These are phyloP conservation scores for Gambelia wislizenii DNA, from an alignment of 2,797 vertebrate species.

Conservation along the genomic window DNA sequence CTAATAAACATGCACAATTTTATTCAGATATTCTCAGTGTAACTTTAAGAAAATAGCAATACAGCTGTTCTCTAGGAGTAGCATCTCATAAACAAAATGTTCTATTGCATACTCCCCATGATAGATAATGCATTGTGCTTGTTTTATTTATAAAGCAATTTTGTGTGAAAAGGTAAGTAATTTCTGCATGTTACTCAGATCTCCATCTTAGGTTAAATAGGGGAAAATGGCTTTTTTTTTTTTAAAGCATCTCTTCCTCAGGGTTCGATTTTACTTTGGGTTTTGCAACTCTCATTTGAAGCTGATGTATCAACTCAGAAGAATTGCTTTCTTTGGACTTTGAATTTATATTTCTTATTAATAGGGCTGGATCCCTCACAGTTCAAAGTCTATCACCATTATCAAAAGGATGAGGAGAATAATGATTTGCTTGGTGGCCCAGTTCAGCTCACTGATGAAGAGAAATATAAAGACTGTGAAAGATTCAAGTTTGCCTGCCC, in stretches of 20 bases:
- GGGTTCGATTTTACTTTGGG: conserved; percentile 63
- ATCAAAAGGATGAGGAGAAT: conserved; percentile 92
- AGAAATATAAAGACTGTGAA: conserved; percentile 94
- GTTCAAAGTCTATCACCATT: conserved; percentile 90
- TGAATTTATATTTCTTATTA: conserved; percentile 73
- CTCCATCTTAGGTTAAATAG: conserved; percentile 66
- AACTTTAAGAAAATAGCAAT: conserved; percentile 75
- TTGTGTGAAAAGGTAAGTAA: conserved; percentile 71
- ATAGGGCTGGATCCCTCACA: conserved; percentile 94
- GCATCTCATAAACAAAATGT: conserved; percentile 71
- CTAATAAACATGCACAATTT: conserved; percentile 74
- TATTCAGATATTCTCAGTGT: conserved; percentile 74
- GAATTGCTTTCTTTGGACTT: conserved; percentile 69
- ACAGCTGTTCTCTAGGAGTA: conserved; percentile 68
- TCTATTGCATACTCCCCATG: conserved; percentile 61
- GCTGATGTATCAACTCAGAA: conserved; percentile 63
- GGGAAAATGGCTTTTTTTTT: conserved; percentile 57
- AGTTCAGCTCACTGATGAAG: conserved; percentile 93
- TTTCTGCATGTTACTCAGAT: conserved; percentile 58
- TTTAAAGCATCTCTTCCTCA: conserved; percentile 53
- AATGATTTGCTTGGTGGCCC: conserved; percentile 88
- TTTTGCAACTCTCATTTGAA: conserved; percentile 68
- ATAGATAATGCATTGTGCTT: conserved; percentile 64
- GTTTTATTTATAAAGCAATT: conserved; percentile 78
- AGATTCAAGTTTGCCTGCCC: conserved; percentile 92